Percentiles rank a stretch among this genome's conserved stretches.
Evolutionary conservation across 2,888 invertebrate genomes (phyloP).

Genomic region (Crocallis elinguaria): DNA sequence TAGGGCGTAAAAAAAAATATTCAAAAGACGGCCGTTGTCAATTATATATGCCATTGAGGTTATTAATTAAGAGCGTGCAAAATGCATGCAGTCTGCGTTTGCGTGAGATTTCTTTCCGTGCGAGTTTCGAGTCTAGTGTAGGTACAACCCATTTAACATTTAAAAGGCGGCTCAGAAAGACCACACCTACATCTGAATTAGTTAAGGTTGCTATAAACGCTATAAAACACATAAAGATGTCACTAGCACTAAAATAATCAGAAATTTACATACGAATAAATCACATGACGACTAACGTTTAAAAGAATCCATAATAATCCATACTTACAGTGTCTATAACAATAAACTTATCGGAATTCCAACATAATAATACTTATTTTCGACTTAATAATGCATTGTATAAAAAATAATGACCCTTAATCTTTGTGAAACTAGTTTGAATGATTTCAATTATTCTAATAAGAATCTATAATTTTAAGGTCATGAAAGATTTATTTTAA

Average conservation of each 20-base stretch:
- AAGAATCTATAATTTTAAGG: no score
- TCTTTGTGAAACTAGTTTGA: conserved; percentile 2
- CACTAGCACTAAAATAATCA: conserved; percentile 6
- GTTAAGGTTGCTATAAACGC: conserved; percentile 6
- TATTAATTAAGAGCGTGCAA: no score
- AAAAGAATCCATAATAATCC: conserved; percentile 31
- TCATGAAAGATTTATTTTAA: no score
- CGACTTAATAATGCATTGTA: conserved; percentile 39
- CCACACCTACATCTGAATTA: conserved; percentile 6
- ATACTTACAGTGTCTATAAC: conserved; percentile 39
- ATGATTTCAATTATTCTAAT: not conserved
- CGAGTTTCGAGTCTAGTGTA: no score
- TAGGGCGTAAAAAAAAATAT: no score
- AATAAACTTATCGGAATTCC: conserved; percentile 47
- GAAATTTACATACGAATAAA: conserved; percentile 20
- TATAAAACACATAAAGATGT: conserved; percentile 7
- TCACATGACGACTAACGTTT: conserved; percentile 10
- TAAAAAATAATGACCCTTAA: conserved; percentile 36
- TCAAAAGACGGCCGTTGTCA: no score
- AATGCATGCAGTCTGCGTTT: no score
- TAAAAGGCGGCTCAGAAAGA: not conserved
- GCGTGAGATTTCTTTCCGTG: no score
- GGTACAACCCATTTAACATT: not conserved
- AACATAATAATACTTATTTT: conserved; percentile 41
- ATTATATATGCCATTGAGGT: no score